These are phyloP conservation scores for Papilio elwesi DNA, from an alignment of 2,888 invertebrate genomes.

Conservation along the genomic window DNA sequence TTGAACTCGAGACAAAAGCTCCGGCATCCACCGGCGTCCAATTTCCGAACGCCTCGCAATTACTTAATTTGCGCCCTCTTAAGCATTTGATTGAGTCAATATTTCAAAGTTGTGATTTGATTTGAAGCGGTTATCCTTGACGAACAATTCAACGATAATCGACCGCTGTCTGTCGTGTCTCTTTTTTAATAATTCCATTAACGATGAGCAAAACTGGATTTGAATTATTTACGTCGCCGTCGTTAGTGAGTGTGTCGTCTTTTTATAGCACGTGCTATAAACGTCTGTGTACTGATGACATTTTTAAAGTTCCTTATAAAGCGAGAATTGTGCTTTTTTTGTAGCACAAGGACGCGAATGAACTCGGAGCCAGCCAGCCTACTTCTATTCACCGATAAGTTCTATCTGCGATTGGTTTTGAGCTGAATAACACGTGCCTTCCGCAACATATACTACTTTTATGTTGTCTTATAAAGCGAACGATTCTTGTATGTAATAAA, in stretches of 20 bases:
- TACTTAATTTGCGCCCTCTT: constrained; percentile 55
- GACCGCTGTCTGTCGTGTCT: not conserved
- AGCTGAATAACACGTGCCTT: no score
- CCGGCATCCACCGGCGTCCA: constrained; percentile 14
- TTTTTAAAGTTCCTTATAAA: constrained; percentile 47
- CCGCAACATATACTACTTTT: no score
- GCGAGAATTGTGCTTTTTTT: not conserved
- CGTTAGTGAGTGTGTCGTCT: constrained; percentile 18
- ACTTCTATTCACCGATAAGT: not conserved
- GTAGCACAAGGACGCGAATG: not conserved
- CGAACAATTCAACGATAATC: constrained; percentile 20
- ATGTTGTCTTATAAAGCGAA: no score
- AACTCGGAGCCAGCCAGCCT: not conserved
- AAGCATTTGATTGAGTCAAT: constrained; percentile 45
- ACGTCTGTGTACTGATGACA: constrained; percentile 54
- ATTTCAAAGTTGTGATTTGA: constrained; percentile 32
- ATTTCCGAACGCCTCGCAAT: constrained; percentile 44
- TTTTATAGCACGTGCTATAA: constrained; percentile 37
- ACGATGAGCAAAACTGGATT: constrained; percentile 27
- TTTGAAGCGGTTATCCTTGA: constrained; percentile 31
- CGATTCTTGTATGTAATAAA: no score
- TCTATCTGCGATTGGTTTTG: no score
- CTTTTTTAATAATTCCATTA: constrained; percentile 14
- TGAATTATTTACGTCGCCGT: constrained; percentile 17
- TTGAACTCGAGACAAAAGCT: constrained; percentile 20